A percentile compares a stretch with the other conserved stretches of the same genome.
These are phyloP conservation scores for Zhengitettix transpicula DNA, from an alignment of 2,888 invertebrate genomes.

Conservation along the genomic window DNA sequence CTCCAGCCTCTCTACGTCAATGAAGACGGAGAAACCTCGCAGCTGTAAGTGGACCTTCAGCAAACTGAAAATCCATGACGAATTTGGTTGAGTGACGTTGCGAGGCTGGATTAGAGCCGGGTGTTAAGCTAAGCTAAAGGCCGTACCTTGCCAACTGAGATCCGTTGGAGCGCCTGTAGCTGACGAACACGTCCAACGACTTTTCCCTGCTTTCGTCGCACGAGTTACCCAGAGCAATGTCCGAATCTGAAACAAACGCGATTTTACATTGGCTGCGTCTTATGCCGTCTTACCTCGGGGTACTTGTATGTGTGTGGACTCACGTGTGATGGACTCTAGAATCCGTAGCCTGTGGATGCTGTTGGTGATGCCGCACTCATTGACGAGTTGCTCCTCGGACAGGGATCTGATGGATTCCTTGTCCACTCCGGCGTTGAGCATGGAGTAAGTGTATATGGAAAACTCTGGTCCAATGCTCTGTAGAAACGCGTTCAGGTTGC, in stretches of 20 bases:
- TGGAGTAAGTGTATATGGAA: slow-evolving; percentile 89
- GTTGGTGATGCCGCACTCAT: slow-evolving; percentile 83
- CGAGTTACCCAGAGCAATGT: slow-evolving; percentile 45
- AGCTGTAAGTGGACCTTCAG: slow-evolving; percentile 94
- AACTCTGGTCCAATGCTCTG: slow-evolving; percentile 74
- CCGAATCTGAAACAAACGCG: slow-evolving; percentile 33
- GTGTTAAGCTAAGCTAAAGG: neutral
- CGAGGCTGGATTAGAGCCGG: neutral
- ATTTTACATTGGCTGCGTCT: neutral
- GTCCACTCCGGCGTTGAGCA: slow-evolving; percentile 91
- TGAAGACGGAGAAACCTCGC: slow-evolving; percentile 90
- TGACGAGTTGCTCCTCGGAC: slow-evolving; percentile 78
- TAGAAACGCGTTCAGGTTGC: slow-evolving; percentile 76
- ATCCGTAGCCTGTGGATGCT: slow-evolving; percentile 89
- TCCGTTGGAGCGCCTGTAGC: slow-evolving; percentile 92
- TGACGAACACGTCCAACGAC: slow-evolving; percentile 92
- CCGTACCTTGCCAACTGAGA: slow-evolving; percentile 70
- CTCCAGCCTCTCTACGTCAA: slow-evolving; percentile 92
- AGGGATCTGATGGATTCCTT: slow-evolving; percentile 66
- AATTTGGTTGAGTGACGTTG: neutral
- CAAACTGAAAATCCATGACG: slow-evolving; percentile 35
- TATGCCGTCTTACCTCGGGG: neutral
- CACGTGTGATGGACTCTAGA: slow-evolving; percentile 68
- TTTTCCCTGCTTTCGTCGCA: slow-evolving; percentile 70
- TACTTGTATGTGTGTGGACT: slow-evolving; percentile 7